Evolutionary conservation across 1,140 invertebrate species (phyloP), one percentile per base, ranked within the genome.

Genomic region (Holotrichia oblita): DNA sequence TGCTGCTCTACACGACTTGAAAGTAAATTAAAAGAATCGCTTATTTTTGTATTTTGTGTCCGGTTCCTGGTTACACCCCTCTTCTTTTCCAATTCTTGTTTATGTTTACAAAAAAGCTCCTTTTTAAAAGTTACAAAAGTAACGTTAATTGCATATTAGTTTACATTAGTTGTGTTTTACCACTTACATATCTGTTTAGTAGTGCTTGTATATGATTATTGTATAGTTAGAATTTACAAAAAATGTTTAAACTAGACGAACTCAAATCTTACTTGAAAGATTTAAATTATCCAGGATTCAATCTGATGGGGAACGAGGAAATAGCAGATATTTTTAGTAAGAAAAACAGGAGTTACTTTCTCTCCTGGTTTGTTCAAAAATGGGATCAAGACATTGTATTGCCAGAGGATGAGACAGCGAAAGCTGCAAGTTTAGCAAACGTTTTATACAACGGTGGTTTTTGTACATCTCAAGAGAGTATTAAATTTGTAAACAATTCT

Each of bases 311-410:
- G 34, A 81, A 83, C 20, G 59, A 79, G 27, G 76, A 84, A 72
- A 73, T 84, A 22, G 76, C 61, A 17, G 79, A 83, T 42, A 75
- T 84, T 44, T 84, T 84, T 64, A 20, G 78, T 22, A 48, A 40
- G 12, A 73, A 76, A 27, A 81, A 84, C 44, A 79, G 80, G 81
- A 40, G 22, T 48, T 83, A 79, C 64, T 61, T 81, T 22, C 48
- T 80, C 41, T 73, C 78, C 22, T 84, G 83, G 83, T 79, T 83
- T 78, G 59, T 81, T 34, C 79, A 80, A 73, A 77, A 80, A 61
- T 75, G 79, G 22, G 59, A 73, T 34, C 42, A 76, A 17, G 24
- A 59, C 12, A 73, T 78, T 44, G 27, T 8, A 20, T 8, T 14
- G 6, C 76, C 42, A 34, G 24, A 40, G 9, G 59, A 80, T 6